Conservation (phyloP, 2,113 vertebrate species). For the Suncus etruscus region DNA sequence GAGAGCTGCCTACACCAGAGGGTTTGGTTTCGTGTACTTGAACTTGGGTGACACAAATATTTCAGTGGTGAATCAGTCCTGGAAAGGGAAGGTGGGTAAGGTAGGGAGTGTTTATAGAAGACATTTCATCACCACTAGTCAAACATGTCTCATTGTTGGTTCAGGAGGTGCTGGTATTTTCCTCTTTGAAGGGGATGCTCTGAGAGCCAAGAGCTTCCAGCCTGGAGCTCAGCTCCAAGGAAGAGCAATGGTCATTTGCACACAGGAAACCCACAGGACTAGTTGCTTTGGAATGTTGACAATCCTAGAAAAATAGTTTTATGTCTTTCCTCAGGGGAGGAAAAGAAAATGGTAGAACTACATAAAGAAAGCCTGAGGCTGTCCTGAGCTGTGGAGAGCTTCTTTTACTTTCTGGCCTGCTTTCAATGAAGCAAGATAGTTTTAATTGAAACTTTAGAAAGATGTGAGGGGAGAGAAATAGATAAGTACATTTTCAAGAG, state of each 20-base stretch:
- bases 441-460: too few relatives aligned
- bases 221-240: constrained; percentile 68
- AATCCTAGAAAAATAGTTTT: constrained; percentile 45
- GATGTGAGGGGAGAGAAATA: too few relatives aligned
- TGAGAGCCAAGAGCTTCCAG: constrained; percentile 83
- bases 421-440: neutral
- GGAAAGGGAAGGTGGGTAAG: constrained; percentile 83
- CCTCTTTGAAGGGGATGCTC: constrained; percentile 85
- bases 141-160: constrained; percentile 90
- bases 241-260: constrained; percentile 67
- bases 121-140: constrained; percentile 89
- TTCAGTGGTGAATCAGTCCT: constrained; percentile 88
- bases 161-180: constrained; percentile 88
- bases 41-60: constrained; percentile 89
- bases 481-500: too few relatives aligned
- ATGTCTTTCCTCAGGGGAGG: neutral
- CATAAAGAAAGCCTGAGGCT: constrained; percentile 23
- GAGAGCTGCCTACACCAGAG: constrained; percentile 81
- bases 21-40: constrained; percentile 88
- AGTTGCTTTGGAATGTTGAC: constrained; percentile 78
- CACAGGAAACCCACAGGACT: constrained; percentile 58
- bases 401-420: neutral
- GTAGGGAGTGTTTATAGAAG: constrained; percentile 90
- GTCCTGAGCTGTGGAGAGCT: neutral
- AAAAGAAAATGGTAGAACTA: neutral